These are phyloP conservation scores for Stomatorhinus walkeri DNA, from an alignment of 2,797 vertebrate genomes.

Conservation along the genomic window DNA sequence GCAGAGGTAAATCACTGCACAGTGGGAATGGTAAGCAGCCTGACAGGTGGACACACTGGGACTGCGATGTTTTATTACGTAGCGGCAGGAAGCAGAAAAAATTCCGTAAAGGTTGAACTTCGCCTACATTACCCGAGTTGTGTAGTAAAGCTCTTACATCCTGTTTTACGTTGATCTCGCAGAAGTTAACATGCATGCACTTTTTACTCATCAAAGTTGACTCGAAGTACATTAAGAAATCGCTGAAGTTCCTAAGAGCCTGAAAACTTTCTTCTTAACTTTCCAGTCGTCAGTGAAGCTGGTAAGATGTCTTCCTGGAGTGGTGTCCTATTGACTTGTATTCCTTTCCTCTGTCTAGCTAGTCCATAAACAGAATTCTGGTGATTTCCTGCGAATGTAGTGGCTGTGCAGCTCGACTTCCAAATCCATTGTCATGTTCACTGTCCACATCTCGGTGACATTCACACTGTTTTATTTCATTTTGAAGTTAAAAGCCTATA, in stretches of 20 bases:
- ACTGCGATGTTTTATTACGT: neutral
- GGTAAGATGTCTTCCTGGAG: constrained; percentile 69
- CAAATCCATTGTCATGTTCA: neutral
- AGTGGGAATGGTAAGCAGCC: neutral
- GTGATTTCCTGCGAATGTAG: neutral
- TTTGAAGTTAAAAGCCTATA: neutral
- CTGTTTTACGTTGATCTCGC: neutral
- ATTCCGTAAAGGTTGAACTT: neutral
- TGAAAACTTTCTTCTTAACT: constrained; percentile 1
- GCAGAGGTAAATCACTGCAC: neutral
- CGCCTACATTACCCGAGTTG: neutral
- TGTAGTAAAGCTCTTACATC: neutral
- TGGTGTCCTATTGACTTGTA: constrained; percentile 8
- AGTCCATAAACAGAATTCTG: neutral
- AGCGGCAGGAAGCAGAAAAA: neutral
- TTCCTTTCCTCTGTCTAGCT: neutral
- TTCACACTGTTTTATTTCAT: neutral
- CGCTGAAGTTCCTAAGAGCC: constrained; percentile 17
- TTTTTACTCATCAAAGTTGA: neutral
- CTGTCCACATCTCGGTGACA: neutral
- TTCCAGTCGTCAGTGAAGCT: constrained; percentile 86
- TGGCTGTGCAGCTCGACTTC: neutral
- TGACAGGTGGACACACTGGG: neutral
- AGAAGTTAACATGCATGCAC: neutral
- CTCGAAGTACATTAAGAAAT: constrained; percentile 4